phyloP scores from a whole-genome alignment of 2,113 vertebrate genomes.

The Anoura caudifer region DNA sequence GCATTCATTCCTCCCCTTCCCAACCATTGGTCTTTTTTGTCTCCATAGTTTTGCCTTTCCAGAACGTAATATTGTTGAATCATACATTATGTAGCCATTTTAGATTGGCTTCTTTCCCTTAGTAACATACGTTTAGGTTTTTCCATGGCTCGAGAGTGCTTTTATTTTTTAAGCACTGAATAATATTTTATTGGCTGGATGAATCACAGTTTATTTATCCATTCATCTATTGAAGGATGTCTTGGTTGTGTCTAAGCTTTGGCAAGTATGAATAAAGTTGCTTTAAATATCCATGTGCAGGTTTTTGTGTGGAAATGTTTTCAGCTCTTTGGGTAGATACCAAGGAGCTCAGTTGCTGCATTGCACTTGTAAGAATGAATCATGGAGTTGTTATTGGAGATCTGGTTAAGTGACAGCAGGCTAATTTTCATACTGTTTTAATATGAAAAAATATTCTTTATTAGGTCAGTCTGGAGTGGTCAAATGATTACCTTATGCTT shows the following conservation, averaged over 20 bases:
- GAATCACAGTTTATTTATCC: neutral
- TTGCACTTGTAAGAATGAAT: neutral
- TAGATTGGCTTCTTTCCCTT: neutral
- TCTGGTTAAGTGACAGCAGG: neutral
- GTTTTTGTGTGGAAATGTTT: neutral
- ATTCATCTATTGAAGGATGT: neutral
- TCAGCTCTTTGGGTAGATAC: neutral
- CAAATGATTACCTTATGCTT: neutral
- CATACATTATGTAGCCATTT: neutral
- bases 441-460: constrained; percentile 16
- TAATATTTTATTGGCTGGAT: neutral
- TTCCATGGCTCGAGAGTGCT: neutral
- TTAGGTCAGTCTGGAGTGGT: neutral
- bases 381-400: neutral
- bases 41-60: neutral
- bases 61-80: neutral
- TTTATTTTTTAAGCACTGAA: neutral
- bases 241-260: neutral
- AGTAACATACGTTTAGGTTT: neutral
- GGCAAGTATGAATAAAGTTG: neutral
- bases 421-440: neutral
- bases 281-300: neutral
- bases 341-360: neutral
- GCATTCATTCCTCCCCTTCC: too few relatives aligned
- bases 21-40: neutral